Conservation (phyloP, 2,888 invertebrate genomes). For the Noctuana brunneofusca region DNA sequence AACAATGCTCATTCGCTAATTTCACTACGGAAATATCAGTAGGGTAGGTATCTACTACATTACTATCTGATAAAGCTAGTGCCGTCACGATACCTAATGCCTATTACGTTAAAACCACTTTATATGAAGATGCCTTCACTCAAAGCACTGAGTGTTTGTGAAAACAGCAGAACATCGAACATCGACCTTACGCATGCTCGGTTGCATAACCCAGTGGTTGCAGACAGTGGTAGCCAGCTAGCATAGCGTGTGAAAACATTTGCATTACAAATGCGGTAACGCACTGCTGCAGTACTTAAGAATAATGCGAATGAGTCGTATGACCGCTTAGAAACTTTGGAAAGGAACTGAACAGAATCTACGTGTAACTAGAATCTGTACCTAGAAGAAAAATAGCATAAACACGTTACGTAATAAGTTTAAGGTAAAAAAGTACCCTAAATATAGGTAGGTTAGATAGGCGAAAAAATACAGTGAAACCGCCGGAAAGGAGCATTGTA, state of each 20-base stretch:
- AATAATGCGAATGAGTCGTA: too few relatives aligned
- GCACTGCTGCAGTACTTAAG: not conserved
- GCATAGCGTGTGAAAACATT: not conserved
- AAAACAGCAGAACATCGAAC: not conserved
- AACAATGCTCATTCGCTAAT: not conserved
- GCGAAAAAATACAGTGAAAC: constrained; percentile 15
- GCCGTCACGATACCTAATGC: not conserved
- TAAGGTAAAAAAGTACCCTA: too few relatives aligned
- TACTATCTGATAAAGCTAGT: not conserved
- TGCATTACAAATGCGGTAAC: not conserved
- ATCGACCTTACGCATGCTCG: not conserved
- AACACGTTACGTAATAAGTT: too few relatives aligned
- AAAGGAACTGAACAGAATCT: too few relatives aligned
- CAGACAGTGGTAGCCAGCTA: not conserved
- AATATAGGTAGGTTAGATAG: not conserved
- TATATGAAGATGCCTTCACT: not conserved
- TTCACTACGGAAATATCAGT: too few relatives aligned
- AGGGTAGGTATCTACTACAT: not conserved
- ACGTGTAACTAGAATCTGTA: too few relatives aligned
- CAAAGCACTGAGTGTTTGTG: not conserved
- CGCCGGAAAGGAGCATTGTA: constrained; percentile 16
- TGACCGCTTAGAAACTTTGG: too few relatives aligned
- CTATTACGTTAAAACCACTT: not conserved
- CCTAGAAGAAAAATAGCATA: too few relatives aligned
- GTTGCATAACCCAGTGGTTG: not conserved